Evolutionary conservation across 2,113 vertebrate species (phyloP).

Genomic region (Actenoides lindsayi): DNA sequence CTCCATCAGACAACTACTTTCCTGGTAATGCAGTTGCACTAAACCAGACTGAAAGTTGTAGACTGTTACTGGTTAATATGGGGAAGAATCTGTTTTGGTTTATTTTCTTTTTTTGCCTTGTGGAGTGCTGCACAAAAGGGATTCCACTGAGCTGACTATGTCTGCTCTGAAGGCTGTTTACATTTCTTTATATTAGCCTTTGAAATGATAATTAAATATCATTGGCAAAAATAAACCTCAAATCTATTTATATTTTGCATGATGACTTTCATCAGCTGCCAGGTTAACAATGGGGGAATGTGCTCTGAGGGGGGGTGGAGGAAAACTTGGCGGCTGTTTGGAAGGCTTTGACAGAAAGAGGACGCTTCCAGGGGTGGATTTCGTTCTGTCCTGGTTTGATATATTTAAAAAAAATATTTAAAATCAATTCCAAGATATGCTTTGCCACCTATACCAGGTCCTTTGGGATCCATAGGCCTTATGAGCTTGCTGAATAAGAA

Average conservation of each 20-base stretch:
- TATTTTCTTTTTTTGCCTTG: not conserved
- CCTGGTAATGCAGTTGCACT: not conserved
- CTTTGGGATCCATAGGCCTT: not conserved
- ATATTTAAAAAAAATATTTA: not conserved
- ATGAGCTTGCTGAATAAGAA: not conserved
- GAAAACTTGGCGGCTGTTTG: not conserved
- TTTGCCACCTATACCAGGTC: not conserved
- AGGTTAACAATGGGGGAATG: not conserved
- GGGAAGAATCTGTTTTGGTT: not conserved
- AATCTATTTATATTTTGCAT: not conserved
- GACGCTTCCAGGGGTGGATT: not conserved
- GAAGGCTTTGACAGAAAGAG: constrained; percentile 12
- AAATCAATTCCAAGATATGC: not conserved
- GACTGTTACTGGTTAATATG: not conserved
- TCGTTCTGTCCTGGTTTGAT: not conserved
- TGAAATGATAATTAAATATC: constrained; percentile 38
- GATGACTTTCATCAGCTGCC: constrained; percentile 27
- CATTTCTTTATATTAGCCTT: constrained; percentile 22
- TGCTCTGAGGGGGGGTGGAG: not conserved
- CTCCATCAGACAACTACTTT: not conserved
- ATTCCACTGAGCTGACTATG: not conserved
- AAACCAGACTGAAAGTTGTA: not conserved
- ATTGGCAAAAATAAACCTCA: constrained; percentile 31
- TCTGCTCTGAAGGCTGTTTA: not conserved
- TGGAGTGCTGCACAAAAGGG: not conserved